Base-by-base conservation (phyloP, 2,113 vertebrate species). In the Cisticola juncidis region DNA sequence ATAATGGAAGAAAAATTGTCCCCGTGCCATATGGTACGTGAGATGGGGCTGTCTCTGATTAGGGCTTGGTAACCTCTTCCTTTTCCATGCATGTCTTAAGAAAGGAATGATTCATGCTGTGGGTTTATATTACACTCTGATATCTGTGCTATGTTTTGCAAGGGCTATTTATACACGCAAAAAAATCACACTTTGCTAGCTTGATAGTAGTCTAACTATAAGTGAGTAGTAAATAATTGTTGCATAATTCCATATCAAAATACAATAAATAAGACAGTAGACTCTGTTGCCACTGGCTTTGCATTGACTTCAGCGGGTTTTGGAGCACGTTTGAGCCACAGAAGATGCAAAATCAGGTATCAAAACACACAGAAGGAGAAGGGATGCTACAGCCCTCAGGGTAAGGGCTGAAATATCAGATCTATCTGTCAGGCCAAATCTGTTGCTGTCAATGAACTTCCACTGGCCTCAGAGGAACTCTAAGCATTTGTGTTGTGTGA, bases 191-290 rank as follows among this genome's bases (percentile, higher is more conserved):
- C 93, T 93, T 81, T 66, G 53, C 96, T 97, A 94, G 95, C 97
- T 97, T 94, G 81, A 94, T 97, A 95, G 97, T 97, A 98, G 96
- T 96, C 97, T 97, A 97, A 94, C 83, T 92, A 88, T 66, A 84
- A 88, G 72, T 18, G 4, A 90, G 93, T 97, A 96, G 96, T 97
- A 97, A 98, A 98, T 97, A 98, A 93, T 94, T 96, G 90, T 97
- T 97, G 95, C 93, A 81, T 97, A 97, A 97, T 97, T 94, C 87
- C 92, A 91, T 92, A 92, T 92, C 69, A 84, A 93, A 95, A 92
- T 95, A 80, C 71, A 95, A 94, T 93, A 95, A 97, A 92, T 88
- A 95, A 93, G 87, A 80, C 62, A 62, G 38, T 11, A 73, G 57
- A 35, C 50, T n/a, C 73, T n/a, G 24, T 77, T 90, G 76, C 72